phyloP scores from a whole-genome alignment of 2,888 invertebrate species.

The Apamea anceps region DNA sequence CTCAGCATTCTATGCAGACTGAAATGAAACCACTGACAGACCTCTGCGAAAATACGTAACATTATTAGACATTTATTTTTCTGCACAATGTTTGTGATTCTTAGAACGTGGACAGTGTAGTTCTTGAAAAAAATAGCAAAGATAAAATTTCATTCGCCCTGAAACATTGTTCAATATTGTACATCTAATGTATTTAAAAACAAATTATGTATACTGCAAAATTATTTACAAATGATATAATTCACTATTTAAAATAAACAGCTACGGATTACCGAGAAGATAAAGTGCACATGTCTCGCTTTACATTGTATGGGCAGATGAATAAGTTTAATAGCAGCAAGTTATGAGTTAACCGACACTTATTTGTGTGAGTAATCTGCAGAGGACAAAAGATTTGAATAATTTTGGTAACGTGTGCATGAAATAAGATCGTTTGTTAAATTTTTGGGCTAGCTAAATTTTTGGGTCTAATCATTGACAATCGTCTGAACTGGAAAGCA shows the following conservation, averaged over 20 bases:
- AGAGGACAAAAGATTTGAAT: conserved; percentile 14
- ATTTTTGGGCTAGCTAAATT: too few species aligned
- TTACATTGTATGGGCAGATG: not conserved
- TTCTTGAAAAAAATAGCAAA: not conserved
- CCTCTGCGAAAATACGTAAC: too few species aligned
- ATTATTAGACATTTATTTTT: too few species aligned
- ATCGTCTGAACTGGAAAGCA: too few species aligned
- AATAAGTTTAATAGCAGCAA: conserved; percentile 24
- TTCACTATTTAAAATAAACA: conserved; percentile 10
- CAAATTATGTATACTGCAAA: not conserved
- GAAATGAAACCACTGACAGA: not conserved
- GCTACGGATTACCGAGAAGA: not conserved
- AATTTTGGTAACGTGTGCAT: not conserved
- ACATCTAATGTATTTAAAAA: not conserved
- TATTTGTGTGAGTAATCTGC: conserved; percentile 7
- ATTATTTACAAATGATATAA: not conserved
- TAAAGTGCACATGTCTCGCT: conserved; percentile 14
- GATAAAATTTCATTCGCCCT: not conserved
- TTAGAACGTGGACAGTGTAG: not conserved
- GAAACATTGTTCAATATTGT: not conserved
- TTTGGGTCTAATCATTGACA: too few species aligned
- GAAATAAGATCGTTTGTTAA: not conserved
- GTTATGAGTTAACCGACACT: conserved; percentile 29
- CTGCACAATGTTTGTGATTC: not conserved
- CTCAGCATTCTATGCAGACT: not conserved